Evolutionary conservation across 1,140 invertebrate species (phyloP), one percentile per base, ranked within the genome.

Genomic region (Mactra quadrangularis): DNA sequence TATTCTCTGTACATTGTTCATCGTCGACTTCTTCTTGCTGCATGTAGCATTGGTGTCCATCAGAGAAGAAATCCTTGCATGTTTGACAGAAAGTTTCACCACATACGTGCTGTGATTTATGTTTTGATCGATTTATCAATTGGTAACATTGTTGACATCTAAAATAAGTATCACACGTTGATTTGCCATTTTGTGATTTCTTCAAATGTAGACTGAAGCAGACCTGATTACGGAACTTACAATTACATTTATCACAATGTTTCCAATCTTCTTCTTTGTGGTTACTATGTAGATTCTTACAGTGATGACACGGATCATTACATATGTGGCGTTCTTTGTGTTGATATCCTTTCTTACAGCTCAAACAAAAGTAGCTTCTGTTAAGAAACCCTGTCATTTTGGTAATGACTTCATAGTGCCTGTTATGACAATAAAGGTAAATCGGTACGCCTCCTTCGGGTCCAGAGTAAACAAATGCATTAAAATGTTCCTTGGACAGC

Each of bases 371-470:
- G 31, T 74, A 62, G 47, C 29, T 60, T 35, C 45, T 60, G 9
- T 4, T 4, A 22, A 76, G 45, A 62, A 76, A 76, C 4, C 7
- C 55, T 17, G 59, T 6, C 35, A 76, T 62, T 1, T 6, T 31
- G 3, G 70, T 55, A 19, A 74, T 74, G 31, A 74, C 52, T n/a
- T 74, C 70, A 74, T 74, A 74, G 35, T 74, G 70, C 13, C 38
- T 3, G 25, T 53, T 29, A 53, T 74, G 70, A 74, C 35, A 35
- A 31, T 55, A 74, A 1, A 72, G n/a, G 55, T 72, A 53, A 3
- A 72, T 38, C 29, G 6, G 4, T 55, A 17, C 33, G 22, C 52
- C 47, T 3, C 25, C 47, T 27, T 53, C 70, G n/a, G 29, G 29
- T 1, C 70, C 70, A 29, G 6, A 38, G 25, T 55, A 72, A 15